Evolutionary conservation across 2,113 vertebrate genomes (phyloP).

Genomic region (Prionailurus viverrinus): DNA sequence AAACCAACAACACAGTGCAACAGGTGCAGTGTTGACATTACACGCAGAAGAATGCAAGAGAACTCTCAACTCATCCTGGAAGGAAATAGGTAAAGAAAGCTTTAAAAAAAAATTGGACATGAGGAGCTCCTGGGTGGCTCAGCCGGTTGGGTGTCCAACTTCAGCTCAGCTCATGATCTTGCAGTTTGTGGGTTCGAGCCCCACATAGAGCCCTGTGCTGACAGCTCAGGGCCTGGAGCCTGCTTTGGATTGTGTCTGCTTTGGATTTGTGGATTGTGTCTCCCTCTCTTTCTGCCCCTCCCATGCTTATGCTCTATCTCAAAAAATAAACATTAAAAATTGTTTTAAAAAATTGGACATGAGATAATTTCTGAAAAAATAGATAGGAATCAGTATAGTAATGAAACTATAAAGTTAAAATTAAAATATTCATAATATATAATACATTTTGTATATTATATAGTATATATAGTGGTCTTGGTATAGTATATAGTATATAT

Average conservation of each 20-base stretch:
- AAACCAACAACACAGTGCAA: neutral
- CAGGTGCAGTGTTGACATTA: too few species aligned
- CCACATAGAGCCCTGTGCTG: neutral
- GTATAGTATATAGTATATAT: too few species aligned
- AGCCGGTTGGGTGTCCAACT: fast-evolving
- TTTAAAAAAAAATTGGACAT: neutral
- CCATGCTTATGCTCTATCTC: too few species aligned
- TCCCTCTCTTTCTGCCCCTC: neutral
- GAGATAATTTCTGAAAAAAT: neutral
- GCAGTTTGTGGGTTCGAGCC: neutral
- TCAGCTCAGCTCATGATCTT: too few species aligned
- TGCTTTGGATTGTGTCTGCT: neutral
- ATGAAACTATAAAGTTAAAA: neutral
- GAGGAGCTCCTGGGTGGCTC: neutral
- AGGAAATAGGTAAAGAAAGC: neutral
- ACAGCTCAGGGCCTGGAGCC: neutral
- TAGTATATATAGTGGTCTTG: too few species aligned
- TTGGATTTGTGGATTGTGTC: too few species aligned
- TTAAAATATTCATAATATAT: neutral
- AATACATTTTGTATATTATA: neutral
- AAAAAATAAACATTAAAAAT: too few species aligned
- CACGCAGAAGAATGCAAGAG: neutral
- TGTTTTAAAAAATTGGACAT: neutral
- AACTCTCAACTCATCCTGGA: neutral
- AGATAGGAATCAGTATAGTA: neutral